Percentiles rank a stretch among this genome's conserved stretches.
Conservation (phyloP, 2,888 invertebrate genomes). For the Pelosia muscerda region DNA sequence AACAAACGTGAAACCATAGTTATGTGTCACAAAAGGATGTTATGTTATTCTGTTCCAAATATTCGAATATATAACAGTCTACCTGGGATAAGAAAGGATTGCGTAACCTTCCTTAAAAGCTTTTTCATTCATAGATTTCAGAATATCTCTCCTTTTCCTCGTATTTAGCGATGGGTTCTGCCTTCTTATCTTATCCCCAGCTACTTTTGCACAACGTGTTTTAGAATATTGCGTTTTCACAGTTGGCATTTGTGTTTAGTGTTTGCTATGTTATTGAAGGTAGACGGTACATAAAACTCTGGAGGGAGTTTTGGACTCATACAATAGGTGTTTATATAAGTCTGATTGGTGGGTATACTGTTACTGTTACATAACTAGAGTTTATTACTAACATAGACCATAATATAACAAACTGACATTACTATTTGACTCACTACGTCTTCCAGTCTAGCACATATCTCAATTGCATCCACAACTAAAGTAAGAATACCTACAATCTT, state of each 20-base stretch:
- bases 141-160: conserved; percentile 3
- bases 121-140: conserved; percentile 29
- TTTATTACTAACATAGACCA: background rate
- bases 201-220: background rate
- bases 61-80: background rate
- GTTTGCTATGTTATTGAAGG: background rate
- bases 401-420: background rate
- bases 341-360: no score
- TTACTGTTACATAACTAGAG: background rate
- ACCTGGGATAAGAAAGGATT: conserved; percentile 16
- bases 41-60: background rate
- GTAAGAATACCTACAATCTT: no score
- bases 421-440: background rate
- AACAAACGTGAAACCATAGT: background rate
- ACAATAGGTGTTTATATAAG: no score
- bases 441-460: background rate
- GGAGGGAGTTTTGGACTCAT: background rate
- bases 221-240: background rate
- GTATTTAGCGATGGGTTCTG: conserved; percentile 12
- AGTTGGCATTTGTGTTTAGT: background rate
- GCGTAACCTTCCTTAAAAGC: conserved; percentile 23
- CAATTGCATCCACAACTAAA: background rate
- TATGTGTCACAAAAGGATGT: background rate
- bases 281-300: background rate
- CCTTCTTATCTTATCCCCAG: conserved; percentile 12